phyloP scores from a whole-genome alignment of 2,888 invertebrate species.

The Bombyx huttoni region DNA sequence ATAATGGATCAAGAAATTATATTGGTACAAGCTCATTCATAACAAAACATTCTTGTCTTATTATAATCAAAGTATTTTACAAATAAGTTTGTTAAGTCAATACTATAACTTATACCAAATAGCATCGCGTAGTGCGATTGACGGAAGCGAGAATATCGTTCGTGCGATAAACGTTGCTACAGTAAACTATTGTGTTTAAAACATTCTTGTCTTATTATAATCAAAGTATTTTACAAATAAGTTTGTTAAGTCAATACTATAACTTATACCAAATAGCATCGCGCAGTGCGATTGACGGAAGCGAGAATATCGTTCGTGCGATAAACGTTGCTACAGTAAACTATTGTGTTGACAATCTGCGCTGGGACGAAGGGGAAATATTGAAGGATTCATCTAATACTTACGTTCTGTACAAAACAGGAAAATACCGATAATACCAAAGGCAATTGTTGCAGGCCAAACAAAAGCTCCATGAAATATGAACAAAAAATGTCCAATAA shows the following conservation, averaged over 20 bases:
- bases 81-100: neutral
- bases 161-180: constrained; percentile 33
- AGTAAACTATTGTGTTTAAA: no score
- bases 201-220: no score
- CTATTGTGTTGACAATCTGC: constrained; percentile 12
- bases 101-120: neutral
- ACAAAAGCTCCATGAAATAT: no score
- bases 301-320: constrained; percentile 33
- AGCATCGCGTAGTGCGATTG: constrained; percentile 20
- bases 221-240: neutral
- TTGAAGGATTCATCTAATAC: constrained; percentile 1
- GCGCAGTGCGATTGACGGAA: constrained; percentile 33
- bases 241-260: neutral
- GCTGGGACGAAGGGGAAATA: constrained; percentile 10
- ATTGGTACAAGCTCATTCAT: no score
- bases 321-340: constrained; percentile 23
- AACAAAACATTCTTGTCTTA: no score
- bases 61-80: neutral
- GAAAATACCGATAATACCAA: neutral
- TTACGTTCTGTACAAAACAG: neutral
- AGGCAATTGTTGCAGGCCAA: neutral
- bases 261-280: neutral
- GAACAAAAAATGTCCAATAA: no score
- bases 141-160: constrained; percentile 34
- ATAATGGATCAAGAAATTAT: no score